These are phyloP conservation scores for Ceyx erithaca DNA, from an alignment of 2,797 vertebrate species.

Conservation along the genomic window DNA sequence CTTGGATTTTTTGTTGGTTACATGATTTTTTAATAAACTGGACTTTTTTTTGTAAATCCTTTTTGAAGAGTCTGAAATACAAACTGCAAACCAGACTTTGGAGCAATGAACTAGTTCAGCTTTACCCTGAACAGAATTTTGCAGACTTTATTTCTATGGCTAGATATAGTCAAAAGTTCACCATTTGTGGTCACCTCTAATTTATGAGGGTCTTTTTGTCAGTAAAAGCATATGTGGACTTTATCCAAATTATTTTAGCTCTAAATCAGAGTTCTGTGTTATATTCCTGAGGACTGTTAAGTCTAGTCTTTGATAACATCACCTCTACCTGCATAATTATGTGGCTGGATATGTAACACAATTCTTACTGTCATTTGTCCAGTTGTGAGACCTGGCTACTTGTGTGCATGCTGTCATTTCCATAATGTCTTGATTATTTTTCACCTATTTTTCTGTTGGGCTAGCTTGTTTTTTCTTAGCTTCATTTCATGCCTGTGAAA, in stretches of 20 bases:
- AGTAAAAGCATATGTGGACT: neutral
- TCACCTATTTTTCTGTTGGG: neutral
- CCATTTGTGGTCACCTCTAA: neutral
- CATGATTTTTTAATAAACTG: neutral
- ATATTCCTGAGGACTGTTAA: neutral
- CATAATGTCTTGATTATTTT: neutral
- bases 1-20: neutral
- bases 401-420: neutral
- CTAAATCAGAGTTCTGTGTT: neutral
- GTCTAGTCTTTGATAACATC: neutral
- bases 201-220: neutral
- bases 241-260: neutral
- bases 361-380: neutral
- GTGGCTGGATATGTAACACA: neutral
- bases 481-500: conserved; percentile 23
- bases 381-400: neutral
- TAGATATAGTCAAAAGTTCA: neutral
- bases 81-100: neutral
- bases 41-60: neutral
- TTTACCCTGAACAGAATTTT: neutral
- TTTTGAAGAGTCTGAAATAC: neutral
- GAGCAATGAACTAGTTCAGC: neutral
- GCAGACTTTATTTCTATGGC: neutral
- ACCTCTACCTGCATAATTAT: neutral
- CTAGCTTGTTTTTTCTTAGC: neutral